Base-by-base conservation (phyloP, 2,113 vertebrate genomes). In the Muntiacus muntjak region DNA sequence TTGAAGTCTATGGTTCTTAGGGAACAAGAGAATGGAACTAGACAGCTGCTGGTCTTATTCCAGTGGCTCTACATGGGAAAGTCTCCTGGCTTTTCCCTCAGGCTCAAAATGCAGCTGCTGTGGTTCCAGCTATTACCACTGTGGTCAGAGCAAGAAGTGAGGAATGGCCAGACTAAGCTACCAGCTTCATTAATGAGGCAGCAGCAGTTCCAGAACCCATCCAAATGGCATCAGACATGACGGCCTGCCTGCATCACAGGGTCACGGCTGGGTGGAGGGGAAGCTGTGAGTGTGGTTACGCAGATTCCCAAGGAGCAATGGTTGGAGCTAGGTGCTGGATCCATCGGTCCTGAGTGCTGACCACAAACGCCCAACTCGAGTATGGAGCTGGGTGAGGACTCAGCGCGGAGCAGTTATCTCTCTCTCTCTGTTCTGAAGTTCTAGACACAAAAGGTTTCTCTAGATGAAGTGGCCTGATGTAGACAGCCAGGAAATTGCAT, bases 391-490 rank as follows among this genome's bases (percentile, higher is more conserved):
- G 47, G 4, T 21, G 10, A 74, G n/a, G 36, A n/a, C 57, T 54
- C 64, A 7, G 11, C 47, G 21, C 15, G 14, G 28, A 21, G 10
- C 0, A 11, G 8, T 47, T 87, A 67, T 5, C 71, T 17, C 10
- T 28, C 88, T 92, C 45, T 96, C 43, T 6, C 2, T 23, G 33
- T 88, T 86, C 86, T 89, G 26, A 91, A 82, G 76, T 86, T 93
- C 95, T 86, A 45, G 92, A 85, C 85, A 92, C 82, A 82, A 45
- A 85, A 85, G 25, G 8, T 40, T 67, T 95, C 97, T 96, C 96
- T 86, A 52, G 85, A 85, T 90, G 91, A 82, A 86, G 54, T 12
- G 16, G 47, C 6, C 54, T 57, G 67, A 94, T 36, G 36, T 50
- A 89, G 33, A 78, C 78, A 85, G 83, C 67, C 67, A 94, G 86